Base-by-base conservation (phyloP, 2,888 invertebrate species). In the Amphimallon solstitiale region DNA sequence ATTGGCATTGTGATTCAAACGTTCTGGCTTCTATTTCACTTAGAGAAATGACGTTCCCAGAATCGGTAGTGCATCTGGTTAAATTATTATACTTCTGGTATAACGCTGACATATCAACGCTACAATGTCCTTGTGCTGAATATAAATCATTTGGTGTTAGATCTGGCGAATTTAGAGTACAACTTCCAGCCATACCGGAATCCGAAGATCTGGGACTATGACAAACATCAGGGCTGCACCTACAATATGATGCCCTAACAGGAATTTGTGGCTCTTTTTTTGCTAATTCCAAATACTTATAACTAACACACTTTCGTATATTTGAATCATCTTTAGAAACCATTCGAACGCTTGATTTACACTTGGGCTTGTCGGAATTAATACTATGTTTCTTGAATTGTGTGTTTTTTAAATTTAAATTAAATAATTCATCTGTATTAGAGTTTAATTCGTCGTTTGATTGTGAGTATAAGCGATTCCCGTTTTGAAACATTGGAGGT, bases 111-210 rank as follows among this genome's bases (percentile, higher is more conserved):
- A 78, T 76, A 65, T 77, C 76, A 40, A 71, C 71, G 64, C 78
- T 78, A 62, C 71, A 74, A 29, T 77, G 69, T 65, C 76, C 75
- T 61, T 73, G 76, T 2, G 70, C 69, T 6, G 73, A 66, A 37
- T 68, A 62, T 7, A 71, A 63, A 59, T 78, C 78, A 66, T 76
- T 75, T 1, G 71, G 63, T 48, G 76, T 74, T n/a, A 88, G 84
- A 80, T 91, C 91, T 0, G 91, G 91, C 0, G 91, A 90, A 3
- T 91, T 87, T 67, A 92, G 84, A 63, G 89, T 89, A 76, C 90
- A 92, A 81, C 92, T 93, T 21, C 93, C 94, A 0, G 92, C 94
- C 83, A 94, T 91, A 19, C 94, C 94, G 0, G 93, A 94, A 79
- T 92, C 92, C 12, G 94, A 93, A 5, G 91, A 92, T 69, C 91